phyloP scores from a whole-genome alignment of 2,888 invertebrate genomes.

The Chalcosyrphus nemorum region DNA sequence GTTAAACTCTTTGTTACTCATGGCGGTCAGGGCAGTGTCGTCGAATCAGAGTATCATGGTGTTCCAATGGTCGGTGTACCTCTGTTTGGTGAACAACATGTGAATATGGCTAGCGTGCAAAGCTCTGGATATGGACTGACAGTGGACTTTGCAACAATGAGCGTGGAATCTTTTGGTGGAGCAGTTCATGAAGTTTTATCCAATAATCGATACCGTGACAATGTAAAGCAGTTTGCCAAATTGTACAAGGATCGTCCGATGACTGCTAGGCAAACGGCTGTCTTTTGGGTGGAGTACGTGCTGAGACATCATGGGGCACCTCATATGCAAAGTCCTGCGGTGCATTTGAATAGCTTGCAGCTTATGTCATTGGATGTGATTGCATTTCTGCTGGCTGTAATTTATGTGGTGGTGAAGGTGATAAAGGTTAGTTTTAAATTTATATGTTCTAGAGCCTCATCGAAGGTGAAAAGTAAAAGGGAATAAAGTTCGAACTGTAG shows the following conservation, averaged over 20 bases:
- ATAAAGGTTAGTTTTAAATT: constrained; percentile 14
- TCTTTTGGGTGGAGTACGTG: constrained; percentile 84
- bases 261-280: constrained; percentile 82
- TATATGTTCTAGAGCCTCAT: constrained; percentile 30
- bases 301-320: constrained; percentile 83
- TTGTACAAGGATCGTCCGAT: constrained; percentile 83
- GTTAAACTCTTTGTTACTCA: constrained; percentile 81
- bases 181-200: constrained; percentile 75
- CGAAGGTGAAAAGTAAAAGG: constrained; percentile 37
- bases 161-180: constrained; percentile 65
- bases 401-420: constrained; percentile 42
- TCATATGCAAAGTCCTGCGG: constrained; percentile 83
- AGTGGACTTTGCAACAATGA: constrained; percentile 72
- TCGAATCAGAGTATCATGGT: constrained; percentile 90
- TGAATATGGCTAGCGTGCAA: constrained; percentile 89
- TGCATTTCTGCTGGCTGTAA: constrained; percentile 69
- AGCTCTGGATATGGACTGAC: constrained; percentile 83
- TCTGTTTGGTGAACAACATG: constrained; percentile 90
- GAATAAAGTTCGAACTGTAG: constrained; percentile 18
- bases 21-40: constrained; percentile 87
- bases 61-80: constrained; percentile 89
- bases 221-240: constrained; percentile 80
- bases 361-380: constrained; percentile 83
- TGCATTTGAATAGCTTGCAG: constrained; percentile 81
- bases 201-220: constrained; percentile 75